Conservation (phyloP, 2,888 invertebrate species). For the Drosophila histrio region DNA sequence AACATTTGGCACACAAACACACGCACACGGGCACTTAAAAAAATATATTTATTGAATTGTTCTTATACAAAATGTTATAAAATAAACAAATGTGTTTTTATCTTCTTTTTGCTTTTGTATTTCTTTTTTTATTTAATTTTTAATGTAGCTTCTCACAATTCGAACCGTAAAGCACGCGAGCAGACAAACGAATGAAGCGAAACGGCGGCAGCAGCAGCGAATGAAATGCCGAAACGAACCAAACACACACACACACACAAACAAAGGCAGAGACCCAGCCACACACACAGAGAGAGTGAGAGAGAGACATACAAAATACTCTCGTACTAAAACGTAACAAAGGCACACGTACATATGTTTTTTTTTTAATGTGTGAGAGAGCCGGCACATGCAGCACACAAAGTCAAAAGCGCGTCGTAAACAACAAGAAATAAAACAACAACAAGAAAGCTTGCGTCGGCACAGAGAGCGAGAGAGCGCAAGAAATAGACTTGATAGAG, state of each 20-base stretch:
- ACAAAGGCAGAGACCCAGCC: too few relatives aligned
- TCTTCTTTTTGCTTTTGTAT: not conserved
- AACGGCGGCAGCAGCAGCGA: conserved; percentile 69
- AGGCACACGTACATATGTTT: conserved; percentile 32
- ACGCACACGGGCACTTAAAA: conserved; percentile 26
- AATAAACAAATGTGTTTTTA: conserved; percentile 8
- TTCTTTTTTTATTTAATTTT: conserved; percentile 1
- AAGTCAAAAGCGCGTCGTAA: conserved; percentile 54
- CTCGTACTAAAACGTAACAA: conserved; percentile 28
- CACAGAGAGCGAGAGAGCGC: conserved; percentile 14
- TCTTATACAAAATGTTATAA: conserved; percentile 4
- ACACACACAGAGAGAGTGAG: conserved; percentile 1
- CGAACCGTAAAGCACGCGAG: conserved; percentile 76
- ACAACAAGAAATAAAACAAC: conserved; percentile 74
- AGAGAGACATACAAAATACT: conserved; percentile 2
- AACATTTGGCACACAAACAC: conserved; percentile 49
- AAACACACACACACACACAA: conserved; percentile 18
- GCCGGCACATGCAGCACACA: conserved; percentile 60
- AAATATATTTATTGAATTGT: conserved; percentile 5
- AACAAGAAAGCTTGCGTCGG: conserved; percentile 55
- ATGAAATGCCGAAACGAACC: conserved; percentile 72
- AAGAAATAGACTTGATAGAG: conserved; percentile 1
- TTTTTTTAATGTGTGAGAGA: conserved; percentile 58
- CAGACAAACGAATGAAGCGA: conserved; percentile 77
- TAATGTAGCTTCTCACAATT: conserved; percentile 27